phyloP scores from a whole-genome alignment of 35 echinoderm and acorn worm genomes.

The Strongylocentrotus purpuratus region DNA sequence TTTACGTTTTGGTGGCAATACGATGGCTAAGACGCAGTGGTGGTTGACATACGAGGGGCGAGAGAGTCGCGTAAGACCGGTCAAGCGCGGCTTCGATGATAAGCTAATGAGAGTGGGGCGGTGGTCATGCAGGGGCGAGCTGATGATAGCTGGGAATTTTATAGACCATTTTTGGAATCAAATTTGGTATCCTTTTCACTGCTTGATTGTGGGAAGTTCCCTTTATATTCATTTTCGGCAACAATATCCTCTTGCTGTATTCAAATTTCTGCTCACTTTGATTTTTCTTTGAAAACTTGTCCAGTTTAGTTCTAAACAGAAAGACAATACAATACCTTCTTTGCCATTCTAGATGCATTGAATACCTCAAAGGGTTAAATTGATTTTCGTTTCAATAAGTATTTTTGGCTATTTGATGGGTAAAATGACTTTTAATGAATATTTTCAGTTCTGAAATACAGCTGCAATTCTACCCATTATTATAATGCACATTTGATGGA shows the following conservation, averaged over 20 bases:
- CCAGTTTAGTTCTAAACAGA: no score
- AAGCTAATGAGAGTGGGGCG: neutral
- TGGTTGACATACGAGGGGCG: slow-evolving; percentile 1
- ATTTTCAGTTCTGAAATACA: no score
- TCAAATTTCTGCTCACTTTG: neutral
- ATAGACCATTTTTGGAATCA: neutral
- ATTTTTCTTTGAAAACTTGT: no score
- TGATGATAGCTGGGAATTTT: neutral
- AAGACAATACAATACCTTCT: no score
- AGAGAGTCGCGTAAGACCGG: neutral
- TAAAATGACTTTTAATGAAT: no score
- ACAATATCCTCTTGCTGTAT: neutral
- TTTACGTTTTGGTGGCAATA: neutral
- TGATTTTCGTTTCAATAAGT: no score
- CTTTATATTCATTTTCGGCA: neutral
- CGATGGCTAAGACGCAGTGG: neutral
- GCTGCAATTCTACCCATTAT: no score
- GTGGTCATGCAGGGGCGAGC: neutral
- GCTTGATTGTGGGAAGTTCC: neutral
- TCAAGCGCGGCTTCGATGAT: neutral
- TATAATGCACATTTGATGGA: no score
- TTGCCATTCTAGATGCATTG: no score
- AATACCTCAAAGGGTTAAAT: no score
- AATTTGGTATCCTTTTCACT: neutral
- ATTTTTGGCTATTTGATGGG: no score